Base-by-base conservation (phyloP, 2,797 vertebrate genomes). In the Limnodromus scolopaceus region DNA sequence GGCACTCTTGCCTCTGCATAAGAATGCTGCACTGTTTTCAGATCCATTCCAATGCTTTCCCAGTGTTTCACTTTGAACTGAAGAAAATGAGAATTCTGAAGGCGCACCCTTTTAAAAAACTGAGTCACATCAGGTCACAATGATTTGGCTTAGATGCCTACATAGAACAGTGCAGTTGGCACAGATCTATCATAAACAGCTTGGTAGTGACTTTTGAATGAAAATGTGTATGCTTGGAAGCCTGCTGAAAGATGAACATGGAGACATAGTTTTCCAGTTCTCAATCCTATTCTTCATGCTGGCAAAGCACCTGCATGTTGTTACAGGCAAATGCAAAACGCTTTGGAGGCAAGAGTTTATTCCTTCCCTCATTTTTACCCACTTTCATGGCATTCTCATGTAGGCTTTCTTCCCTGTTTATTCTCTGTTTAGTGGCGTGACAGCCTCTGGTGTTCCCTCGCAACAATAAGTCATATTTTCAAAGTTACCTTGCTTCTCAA, bases 71-170 rank as follows among this genome's bases (percentile, higher is more conserved):
- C 70, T 89, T 92, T 54, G 69, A 84, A 87, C 58, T 82, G 79
- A 89, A 71, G 85, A 90, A 82, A 57, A 90, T 25, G n/a, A 88
- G 81, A 92, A 79, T 80, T 88, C 84, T 94, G 91, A 80, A 76
- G 81, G 93, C 53, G 15, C 64, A 92, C 60, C 64, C 92, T 51
- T 93, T 91, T 66, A 83, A 83, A 95, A 88, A 72, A 77, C 28
- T n/a, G 91, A 97, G 98, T 97, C 97, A 96, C 87, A 48, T 92
- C 69, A 97, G 98, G 97, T 96, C 83, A 27, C 68, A 80, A 91
- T 61, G 76, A 91, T 92, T 96, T 96, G 97, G 96, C 96, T 95
- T 95, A 66, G 3, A 57, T 16, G 55, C 77, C 93, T 94, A 78
- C 84, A 58, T 32, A 92, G 72, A 97, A 91, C 30, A 53, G 92